Evolutionary conservation across 2,113 vertebrate species (phyloP).

Genomic region (Symphodus melops): DNA sequence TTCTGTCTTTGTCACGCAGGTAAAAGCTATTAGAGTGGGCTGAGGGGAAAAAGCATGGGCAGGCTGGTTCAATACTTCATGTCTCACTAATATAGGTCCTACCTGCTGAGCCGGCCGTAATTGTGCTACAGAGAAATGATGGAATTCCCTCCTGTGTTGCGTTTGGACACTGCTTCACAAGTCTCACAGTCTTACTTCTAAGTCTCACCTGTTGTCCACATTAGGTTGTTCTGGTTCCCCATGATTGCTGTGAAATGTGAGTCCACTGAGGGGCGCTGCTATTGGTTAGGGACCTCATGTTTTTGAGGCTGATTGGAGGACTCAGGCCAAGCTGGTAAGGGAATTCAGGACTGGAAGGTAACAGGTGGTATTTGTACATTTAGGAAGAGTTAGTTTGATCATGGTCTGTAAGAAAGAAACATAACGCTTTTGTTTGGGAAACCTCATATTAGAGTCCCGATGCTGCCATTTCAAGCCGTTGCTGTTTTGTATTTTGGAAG

Average conservation of each 20-base stretch:
- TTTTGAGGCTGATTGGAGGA: conserved; percentile 38
- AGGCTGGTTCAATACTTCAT: conserved; percentile 43
- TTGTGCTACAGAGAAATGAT: conserved; percentile 53
- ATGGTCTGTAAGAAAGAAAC: neutral
- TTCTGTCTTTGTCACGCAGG: conserved; percentile 57
- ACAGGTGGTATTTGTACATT: conserved; percentile 65
- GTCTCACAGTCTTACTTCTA: too few species aligned
- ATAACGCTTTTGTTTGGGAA: neutral
- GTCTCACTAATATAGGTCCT: conserved; percentile 53
- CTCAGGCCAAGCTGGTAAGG: conserved; percentile 23
- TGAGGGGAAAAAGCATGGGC: conserved; percentile 63
- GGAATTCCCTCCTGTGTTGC: conserved; percentile 29
- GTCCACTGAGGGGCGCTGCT: conserved; percentile 5
- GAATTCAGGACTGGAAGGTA: conserved; percentile 44
- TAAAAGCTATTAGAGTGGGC: conserved; percentile 54
- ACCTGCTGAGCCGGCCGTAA: conserved; percentile 60
- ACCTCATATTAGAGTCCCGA: neutral
- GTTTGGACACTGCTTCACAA: conserved; percentile 44
- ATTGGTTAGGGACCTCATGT: conserved; percentile 7
- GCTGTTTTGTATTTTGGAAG: neutral
- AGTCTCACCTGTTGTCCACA: neutral
- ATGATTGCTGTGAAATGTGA: conserved; percentile 4
- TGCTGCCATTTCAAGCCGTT: neutral
- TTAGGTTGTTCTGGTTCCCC: conserved; percentile 10
- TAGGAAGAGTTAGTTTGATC: conserved; percentile 45